phyloP scores from a whole-genome alignment of 2,113 vertebrate species.

The Megaceryle maxima region DNA sequence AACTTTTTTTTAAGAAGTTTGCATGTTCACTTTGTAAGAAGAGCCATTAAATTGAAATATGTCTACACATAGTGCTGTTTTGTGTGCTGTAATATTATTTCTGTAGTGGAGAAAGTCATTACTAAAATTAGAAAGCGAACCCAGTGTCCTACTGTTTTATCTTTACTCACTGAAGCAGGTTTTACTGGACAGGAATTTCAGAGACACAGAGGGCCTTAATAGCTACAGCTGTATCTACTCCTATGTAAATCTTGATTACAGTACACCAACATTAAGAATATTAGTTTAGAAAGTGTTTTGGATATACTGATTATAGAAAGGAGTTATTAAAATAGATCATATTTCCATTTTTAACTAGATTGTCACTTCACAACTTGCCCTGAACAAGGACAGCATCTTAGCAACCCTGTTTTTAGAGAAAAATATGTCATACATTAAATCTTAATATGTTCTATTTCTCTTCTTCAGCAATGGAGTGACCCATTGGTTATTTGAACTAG shows the following conservation, averaged over 20 bases:
- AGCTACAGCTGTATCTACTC: neutral
- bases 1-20: neutral
- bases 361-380: neutral
- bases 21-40: neutral
- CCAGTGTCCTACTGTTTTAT: neutral
- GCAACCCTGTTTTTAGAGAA: neutral
- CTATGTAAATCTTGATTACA: neutral
- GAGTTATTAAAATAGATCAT: neutral
- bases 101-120: neutral
- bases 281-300: neutral
- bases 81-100: neutral
- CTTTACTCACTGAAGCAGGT: neutral
- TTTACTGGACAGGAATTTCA: neutral
- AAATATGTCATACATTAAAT: neutral
- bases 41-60: neutral
- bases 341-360: neutral
- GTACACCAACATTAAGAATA: neutral
- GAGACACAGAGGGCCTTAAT: neutral
- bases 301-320: neutral
- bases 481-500: neutral
- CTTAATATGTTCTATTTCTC: neutral
- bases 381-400: neutral
- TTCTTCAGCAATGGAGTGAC: neutral
- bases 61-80: neutral
- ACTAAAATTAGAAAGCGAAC: neutral